Conservation (phyloP, 2,888 invertebrate genomes). For the Caenorhabditis macrosperma region DNA sequence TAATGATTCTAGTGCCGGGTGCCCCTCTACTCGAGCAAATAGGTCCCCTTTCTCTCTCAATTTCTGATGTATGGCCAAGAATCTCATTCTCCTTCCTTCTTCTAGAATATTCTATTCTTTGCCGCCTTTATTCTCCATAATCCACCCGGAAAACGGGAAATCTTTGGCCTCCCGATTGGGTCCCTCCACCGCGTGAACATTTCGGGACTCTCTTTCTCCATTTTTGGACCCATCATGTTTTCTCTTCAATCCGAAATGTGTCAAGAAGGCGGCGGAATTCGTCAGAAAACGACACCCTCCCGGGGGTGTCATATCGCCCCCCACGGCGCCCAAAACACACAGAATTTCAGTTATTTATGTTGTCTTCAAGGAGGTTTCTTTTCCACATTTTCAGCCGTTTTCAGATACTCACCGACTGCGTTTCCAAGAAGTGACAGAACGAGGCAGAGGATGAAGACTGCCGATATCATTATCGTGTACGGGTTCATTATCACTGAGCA, state of each 20-base stretch:
- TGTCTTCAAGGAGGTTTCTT: too few relatives aligned
- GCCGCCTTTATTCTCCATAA: too few relatives aligned
- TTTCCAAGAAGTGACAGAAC: conserved; percentile 57
- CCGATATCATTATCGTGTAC: conserved; percentile 47
- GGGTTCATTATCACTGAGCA: conserved; percentile 49
- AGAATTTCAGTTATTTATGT: background rate
- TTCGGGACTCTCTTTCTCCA: background rate
- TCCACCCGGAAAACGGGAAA: too few relatives aligned
- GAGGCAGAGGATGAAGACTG: conserved; percentile 43
- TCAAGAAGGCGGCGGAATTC: background rate
- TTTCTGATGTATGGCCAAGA: too few relatives aligned
- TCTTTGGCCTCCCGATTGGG: too few relatives aligned
- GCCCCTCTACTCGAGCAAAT: too few relatives aligned
- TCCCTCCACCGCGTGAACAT: background rate
- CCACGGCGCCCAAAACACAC: background rate
- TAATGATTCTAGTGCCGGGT: too few relatives aligned
- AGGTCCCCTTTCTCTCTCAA: too few relatives aligned
- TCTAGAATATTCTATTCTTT: too few relatives aligned
- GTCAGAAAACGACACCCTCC: conserved; percentile 2
- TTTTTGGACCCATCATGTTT: too few relatives aligned
- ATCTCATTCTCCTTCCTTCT: too few relatives aligned
- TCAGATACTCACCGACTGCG: conserved; percentile 56
- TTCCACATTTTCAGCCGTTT: too few relatives aligned
- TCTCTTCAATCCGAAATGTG: background rate
- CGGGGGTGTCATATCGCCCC: conserved; percentile 2